Percentiles rank a stretch among this genome's conserved stretches.
phyloP scores from a whole-genome alignment of 1,140 invertebrate genomes.

The Orius laevigatus region DNA sequence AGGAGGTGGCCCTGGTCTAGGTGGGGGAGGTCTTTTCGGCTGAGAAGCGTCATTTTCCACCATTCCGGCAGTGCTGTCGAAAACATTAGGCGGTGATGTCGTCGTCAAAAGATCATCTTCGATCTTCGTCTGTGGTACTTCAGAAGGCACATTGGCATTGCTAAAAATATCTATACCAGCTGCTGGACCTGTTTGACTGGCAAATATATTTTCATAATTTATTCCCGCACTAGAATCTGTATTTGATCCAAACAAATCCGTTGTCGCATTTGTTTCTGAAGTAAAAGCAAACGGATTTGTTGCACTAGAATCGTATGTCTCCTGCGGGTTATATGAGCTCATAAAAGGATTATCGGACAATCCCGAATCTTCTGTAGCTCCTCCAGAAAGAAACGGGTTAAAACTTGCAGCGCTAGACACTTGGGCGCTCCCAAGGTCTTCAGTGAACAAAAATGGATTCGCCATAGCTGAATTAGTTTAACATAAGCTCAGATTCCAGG shows the following conservation, averaged over 20 bases:
- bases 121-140: neutral
- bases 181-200: conserved; percentile 6
- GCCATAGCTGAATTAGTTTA: conserved; percentile 22
- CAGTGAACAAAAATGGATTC: conserved; percentile 64
- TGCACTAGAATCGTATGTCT: conserved; percentile 14
- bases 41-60: conserved; percentile 18
- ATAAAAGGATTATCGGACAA: conserved; percentile 40
- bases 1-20: conserved; percentile 40
- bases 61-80: neutral
- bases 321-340: conserved; percentile 22
- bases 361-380: conserved; percentile 26
- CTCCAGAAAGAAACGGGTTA: conserved; percentile 57
- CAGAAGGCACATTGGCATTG: conserved; percentile 3
- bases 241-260: conserved; percentile 16
- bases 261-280: conserved; percentile 20
- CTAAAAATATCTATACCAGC: conserved; percentile 4
- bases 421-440: conserved; percentile 27
- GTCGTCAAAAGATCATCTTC: neutral
- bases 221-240: conserved; percentile 1
- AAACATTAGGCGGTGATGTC: neutral
- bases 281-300: conserved; percentile 43
- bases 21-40: conserved; percentile 32
- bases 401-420: conserved; percentile 25
- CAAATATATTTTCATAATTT: conserved; percentile 20
- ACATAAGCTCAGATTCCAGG: conserved; percentile 45